Evolutionary conservation across 2,113 vertebrate species (phyloP), one percentile per base, ranked within the genome.

Genomic region (Malurus melanocephalus): DNA sequence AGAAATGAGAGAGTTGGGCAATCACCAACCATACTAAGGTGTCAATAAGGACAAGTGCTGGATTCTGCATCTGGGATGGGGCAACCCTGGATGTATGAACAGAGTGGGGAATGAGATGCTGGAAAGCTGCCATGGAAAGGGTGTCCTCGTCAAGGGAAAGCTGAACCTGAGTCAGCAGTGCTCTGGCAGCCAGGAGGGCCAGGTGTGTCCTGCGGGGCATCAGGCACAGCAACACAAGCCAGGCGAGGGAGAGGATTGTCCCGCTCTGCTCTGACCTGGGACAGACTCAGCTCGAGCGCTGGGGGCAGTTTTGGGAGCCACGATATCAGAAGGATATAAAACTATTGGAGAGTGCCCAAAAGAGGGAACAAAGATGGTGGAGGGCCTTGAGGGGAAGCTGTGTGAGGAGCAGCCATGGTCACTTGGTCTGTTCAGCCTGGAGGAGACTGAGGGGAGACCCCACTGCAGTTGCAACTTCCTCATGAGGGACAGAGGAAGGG

Each of bases 171-270:
- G 49, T 35, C 40, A 48, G 9, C 32, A 45, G 60, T 35, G 32
- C 16, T 24, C 15, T 65, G 49, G 60, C 11, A 45, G 26, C 49
- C 32, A 35, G 40, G 32, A 78, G 40, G 32, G 24, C 32, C 74
- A 33, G 0, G 2, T 2, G 0, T 53, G 26, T 55, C 5, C 21
- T 55, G 20, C 8, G 40, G 19, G 2, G 42, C n/a, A 35, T 20
- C 26, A 35, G 32, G 15, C 3, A 15, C 40, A 35, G 32, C 40
- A 45, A 24, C 1, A 0, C 32, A 24, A 30, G 16, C 32, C 0
- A 0, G n/a, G n/a, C 12, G 55, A 46, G 13, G n/a, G n/a, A 30
- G 13, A 9, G 12, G 20, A 46, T 65, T 30, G 75, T 4, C 26
- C 51, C 38, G 0, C 16, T 38, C 75, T 55, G 40, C n/a, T 46